Percentiles rank a stretch among this genome's conserved stretches.
These are phyloP conservation scores for Nicator chloris DNA, from an alignment of 2,113 vertebrate species.

Conservation along the genomic window DNA sequence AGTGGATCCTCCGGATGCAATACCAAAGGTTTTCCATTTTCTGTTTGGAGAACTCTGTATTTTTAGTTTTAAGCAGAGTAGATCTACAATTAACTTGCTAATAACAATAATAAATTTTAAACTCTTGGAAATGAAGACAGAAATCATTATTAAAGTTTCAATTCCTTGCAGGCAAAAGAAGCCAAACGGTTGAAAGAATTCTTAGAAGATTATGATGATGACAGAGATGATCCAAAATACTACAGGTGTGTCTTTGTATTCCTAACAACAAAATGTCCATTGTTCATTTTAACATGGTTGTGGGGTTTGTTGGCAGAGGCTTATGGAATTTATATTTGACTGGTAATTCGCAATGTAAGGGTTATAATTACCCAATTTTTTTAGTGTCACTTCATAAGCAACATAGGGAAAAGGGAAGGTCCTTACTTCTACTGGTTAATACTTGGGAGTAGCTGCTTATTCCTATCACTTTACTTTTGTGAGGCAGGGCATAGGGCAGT, in stretches of 20 bases:
- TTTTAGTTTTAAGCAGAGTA: not conserved
- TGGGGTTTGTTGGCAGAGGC: not conserved
- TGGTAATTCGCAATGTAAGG: not conserved
- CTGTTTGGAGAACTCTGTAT: not conserved
- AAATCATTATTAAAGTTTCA: not conserved
- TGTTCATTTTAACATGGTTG: not conserved
- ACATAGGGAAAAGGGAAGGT: not conserved
- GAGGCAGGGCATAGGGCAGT: not conserved
- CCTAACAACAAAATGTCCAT: not conserved
- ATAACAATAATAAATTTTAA: not conserved
- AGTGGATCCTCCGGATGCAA: not conserved
- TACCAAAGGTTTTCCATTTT: not conserved
- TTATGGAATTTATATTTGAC: not conserved
- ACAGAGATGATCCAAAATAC: conserved; percentile 97
- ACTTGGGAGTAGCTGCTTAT: not conserved
- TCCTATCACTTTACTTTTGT: not conserved
- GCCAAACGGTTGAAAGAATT: conserved; percentile 97
- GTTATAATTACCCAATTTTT: not conserved
- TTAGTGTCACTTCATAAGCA: not conserved
- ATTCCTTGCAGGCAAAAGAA: conserved; percentile 86
- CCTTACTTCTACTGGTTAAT: not conserved
- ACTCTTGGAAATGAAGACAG: not conserved
- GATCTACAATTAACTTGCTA: not conserved
- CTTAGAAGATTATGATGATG: conserved; percentile 98
- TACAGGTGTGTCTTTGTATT: conserved; percentile 79